Conservation (phyloP, 2,888 invertebrate genomes). For the Clanis bilineata region DNA sequence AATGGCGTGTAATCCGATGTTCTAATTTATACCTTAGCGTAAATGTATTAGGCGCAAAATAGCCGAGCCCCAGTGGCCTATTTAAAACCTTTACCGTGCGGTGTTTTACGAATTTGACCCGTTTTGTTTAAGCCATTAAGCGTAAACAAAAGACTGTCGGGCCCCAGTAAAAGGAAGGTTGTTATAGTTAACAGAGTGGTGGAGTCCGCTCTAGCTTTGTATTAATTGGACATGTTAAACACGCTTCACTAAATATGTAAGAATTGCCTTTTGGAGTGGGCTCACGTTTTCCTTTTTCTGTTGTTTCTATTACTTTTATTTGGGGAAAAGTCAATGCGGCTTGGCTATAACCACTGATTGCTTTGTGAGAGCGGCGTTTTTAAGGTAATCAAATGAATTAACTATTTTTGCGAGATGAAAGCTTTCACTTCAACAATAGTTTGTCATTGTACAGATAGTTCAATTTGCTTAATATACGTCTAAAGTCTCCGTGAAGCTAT, state of each 20-base stretch:
- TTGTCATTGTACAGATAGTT: not conserved
- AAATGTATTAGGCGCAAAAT: constrained; percentile 54
- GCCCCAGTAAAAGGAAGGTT: constrained; percentile 66
- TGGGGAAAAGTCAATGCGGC: constrained; percentile 30
- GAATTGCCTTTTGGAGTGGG: constrained; percentile 55
- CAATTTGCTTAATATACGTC: too few species aligned
- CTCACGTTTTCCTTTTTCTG: constrained; percentile 46
- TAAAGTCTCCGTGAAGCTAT: too few species aligned
- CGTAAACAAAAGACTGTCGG: constrained; percentile 77
- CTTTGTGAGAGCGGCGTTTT: not conserved
- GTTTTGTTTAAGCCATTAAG: constrained; percentile 80
- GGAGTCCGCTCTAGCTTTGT: constrained; percentile 61
- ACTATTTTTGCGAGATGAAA: not conserved
- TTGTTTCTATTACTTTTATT: constrained; percentile 42
- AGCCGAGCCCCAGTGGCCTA: constrained; percentile 42
- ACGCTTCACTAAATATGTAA: constrained; percentile 69
- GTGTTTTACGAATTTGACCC: constrained; percentile 76
- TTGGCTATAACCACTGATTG: constrained; percentile 23
- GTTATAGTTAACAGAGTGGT: constrained; percentile 74
- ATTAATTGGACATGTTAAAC: constrained; percentile 77
- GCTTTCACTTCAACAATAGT: not conserved
- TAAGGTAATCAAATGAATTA: not conserved
- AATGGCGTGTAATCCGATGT: constrained; percentile 47
- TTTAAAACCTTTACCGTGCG: constrained; percentile 64
- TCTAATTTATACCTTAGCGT: constrained; percentile 60